Conservation (phyloP, 2,113 vertebrate genomes). For the Triplophysa rosa region DNA sequence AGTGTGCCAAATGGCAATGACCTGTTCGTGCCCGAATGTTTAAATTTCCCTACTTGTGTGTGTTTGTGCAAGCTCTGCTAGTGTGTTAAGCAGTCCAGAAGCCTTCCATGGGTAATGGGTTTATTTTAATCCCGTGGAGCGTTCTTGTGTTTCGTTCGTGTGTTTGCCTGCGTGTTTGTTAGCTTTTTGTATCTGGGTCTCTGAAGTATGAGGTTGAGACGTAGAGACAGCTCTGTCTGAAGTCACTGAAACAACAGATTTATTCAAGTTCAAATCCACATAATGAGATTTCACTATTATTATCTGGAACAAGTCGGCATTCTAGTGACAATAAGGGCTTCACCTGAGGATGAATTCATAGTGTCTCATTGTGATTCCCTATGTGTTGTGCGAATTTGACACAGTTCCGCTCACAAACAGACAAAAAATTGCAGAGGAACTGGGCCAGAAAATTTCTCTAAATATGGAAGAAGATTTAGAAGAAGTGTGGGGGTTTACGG, state of each 20-base stretch:
- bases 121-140: conserved; percentile 32
- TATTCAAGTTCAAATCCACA: conserved; percentile 8
- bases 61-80: not conserved
- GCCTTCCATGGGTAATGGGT: conserved; percentile 35
- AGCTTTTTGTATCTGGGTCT: conserved; percentile 22
- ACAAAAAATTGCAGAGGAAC: conserved; percentile 30
- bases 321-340: conserved; percentile 7
- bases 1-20: not conserved
- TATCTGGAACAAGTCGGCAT: not conserved
- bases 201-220: conserved; percentile 34
- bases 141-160: conserved; percentile 13
- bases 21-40: not conserved
- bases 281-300: conserved; percentile 23
- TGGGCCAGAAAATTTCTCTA: conserved; percentile 38
- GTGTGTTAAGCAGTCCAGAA: not conserved
- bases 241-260: conserved; percentile 16
- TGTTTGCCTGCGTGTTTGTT: conserved; percentile 20
- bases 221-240: conserved; percentile 28
- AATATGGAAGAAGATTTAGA: conserved; percentile 31
- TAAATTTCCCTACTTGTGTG: not conserved
- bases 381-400: not conserved
- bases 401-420: conserved; percentile 25
- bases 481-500: conserved; percentile 2
- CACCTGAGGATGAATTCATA: conserved; percentile 27
- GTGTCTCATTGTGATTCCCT: not conserved